phyloP scores from a whole-genome alignment of 2,113 vertebrate genomes.

The Leiothrix lutea region DNA sequence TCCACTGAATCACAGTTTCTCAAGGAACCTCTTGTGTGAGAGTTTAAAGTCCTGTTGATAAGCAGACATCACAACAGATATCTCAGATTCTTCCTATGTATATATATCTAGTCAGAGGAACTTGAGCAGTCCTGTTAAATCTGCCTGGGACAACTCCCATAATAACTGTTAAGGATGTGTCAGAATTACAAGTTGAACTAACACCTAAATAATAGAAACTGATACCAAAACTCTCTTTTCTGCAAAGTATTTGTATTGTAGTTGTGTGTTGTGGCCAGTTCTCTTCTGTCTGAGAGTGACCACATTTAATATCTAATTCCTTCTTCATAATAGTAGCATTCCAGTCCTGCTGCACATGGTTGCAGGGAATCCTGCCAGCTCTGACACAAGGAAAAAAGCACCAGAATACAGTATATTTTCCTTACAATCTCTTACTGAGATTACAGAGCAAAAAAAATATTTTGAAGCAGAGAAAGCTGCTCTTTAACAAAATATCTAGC shows the following conservation, averaged over 20 bases:
- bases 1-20: neutral
- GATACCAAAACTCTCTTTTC: neutral
- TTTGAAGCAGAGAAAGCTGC: neutral
- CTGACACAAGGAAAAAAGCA: neutral
- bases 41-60: neutral
- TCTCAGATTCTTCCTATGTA: neutral
- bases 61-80: neutral
- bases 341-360: fast-evolving
- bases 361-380: fast-evolving
- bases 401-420: neutral
- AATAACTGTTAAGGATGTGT: neutral
- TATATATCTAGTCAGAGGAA: neutral
- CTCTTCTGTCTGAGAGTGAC: neutral
- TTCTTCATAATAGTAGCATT: neutral
- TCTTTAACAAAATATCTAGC: neutral
- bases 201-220: neutral
- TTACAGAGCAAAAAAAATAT: neutral
- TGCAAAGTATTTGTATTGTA: neutral
- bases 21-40: neutral
- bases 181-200: neutral
- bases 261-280: neutral
- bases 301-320: neutral
- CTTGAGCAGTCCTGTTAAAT: neutral
- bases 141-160: fast-evolving
- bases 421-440: neutral